Base-by-base conservation (phyloP, 1,140 invertebrate species). In the Magallana gigas region DNA sequence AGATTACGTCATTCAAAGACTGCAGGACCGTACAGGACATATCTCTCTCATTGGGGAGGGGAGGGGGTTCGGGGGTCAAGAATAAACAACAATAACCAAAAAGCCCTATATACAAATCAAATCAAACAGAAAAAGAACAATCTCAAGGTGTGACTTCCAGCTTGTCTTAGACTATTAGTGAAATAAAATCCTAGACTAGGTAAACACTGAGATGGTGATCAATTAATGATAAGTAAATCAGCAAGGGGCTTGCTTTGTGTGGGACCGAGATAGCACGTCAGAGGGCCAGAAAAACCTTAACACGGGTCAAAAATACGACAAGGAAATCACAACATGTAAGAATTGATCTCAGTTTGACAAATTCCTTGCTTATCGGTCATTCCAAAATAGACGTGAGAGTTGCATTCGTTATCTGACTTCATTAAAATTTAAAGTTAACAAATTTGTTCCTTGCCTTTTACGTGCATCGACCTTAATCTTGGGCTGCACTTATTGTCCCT, bases 181-280 rank as follows among this genome's bases (percentile, higher is more conserved):
- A 76, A 76, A 76, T 76, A 11, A 29, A 12, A 76, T 16, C 18
- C 23, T 76, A 76, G 68, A 76, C 68, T 11, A 4, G 68, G 68
- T 76, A 76, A 76, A 76, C 68, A 76, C 23, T 76, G 68, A 76
- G 48, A 36, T 36, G 23, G 68, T 76, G 23, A 76, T 76, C 68
- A 76, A 76, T 76, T 76, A 76, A 76, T 76, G 68, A 76, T 76
- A 76, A 11, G 68, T 76, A 76, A 29, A 76, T 76, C 68, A 76
- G 68, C 18, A 11, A 7, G 68, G 29, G 68, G 9, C 23, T 76
- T 18, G 18, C 68, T 76, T 76, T 76, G 68, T 29, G 68, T 76
- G 68, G 68, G 68, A 76, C 68, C 68, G 12, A 29, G 23, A 36
- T 76, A 29, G 68, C 11, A 76, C 68, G 68, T 36, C 23, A 29